These are phyloP conservation scores for Canis aureus DNA, from an alignment of 2,113 vertebrate species.

Conservation along the genomic window DNA sequence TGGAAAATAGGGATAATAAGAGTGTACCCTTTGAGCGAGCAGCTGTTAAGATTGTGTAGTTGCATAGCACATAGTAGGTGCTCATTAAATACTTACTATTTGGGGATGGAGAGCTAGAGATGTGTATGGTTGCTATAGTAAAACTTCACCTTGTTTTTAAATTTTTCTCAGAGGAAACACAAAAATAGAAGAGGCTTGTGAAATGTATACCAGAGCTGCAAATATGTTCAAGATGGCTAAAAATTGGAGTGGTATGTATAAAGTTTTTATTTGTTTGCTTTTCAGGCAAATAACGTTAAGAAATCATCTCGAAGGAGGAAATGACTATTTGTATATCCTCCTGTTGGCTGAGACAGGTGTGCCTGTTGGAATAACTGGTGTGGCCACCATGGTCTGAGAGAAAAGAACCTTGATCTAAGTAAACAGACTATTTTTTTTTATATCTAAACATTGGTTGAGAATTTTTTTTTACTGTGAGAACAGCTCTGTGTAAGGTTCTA, in stretches of 20 bases:
- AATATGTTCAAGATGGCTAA: slow-evolving; percentile 99
- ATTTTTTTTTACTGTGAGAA: neutral
- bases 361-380: neutral
- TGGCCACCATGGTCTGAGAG: neutral
- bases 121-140: neutral
- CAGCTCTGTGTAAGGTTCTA: neutral
- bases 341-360: neutral
- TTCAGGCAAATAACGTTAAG: slow-evolving; percentile 29
- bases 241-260: slow-evolving; percentile 96
- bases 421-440: neutral
- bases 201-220: slow-evolving; percentile 98
- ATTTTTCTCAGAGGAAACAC: slow-evolving; percentile 92
- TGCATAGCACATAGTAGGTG: neutral
- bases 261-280: slow-evolving; percentile 54
- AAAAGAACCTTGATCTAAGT: neutral
- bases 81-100: slow-evolving; percentile 4
- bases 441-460: neutral
- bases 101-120: neutral
- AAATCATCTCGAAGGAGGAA: neutral
- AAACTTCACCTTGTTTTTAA: slow-evolving; percentile 55
- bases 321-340: neutral
- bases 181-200: slow-evolving; percentile 97
- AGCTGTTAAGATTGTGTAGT: neutral
- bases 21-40: neutral
- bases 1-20: neutral